Base-by-base conservation (phyloP, 2,797 vertebrate species). In the Centroberyx gerrardi region DNA sequence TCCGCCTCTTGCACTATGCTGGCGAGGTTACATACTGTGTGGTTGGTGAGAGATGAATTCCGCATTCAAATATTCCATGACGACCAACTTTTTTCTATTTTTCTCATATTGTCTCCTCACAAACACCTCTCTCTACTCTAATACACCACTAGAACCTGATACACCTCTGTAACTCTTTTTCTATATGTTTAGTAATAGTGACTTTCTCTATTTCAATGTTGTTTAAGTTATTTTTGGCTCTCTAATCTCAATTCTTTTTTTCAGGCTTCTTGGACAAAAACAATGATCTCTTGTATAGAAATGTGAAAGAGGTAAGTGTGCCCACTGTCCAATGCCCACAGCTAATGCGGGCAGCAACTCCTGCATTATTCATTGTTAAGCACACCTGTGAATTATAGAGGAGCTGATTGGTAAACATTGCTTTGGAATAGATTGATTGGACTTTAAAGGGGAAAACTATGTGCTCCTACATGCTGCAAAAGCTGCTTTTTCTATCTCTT, bases 231-330 rank as follows among this genome's bases (percentile, higher is more conserved):
- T 55, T 3, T 14, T 78, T 40, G 8, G 48, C 68, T 9, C 61
- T 55, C 27, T 15, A 33, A 36, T 63, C 52, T 78, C 12, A 3
- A 8, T 22, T 38, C 15, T 60, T 27, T 73, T 48, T 28, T 49
- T 74, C 78, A 99, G 98, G 98, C 69, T 99, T 99, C 91, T 91
- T 99, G 88, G 98, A 99, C 89, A 99, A 99, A 93, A 99, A 99
- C 92, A 99, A 97, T 2, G 97, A 99, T 54, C 94, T 99, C 0
- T 92, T 99, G 69, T 99, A 97, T 88, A 95, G 97, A 87, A 98
- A 97, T 88, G 93, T 97, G 71, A 99, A 99, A 94, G 97, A 99
- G 93, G 98, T 98, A 83, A 89, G 91, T 42, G 22, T 44, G 64
- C 22, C 49, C 64, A 28, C 42, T 44, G 33, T 8, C 33, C 8